These are phyloP conservation scores for Sweltsa coloradensis DNA, from an alignment of 1,140 invertebrate genomes.

Conservation along the genomic window DNA sequence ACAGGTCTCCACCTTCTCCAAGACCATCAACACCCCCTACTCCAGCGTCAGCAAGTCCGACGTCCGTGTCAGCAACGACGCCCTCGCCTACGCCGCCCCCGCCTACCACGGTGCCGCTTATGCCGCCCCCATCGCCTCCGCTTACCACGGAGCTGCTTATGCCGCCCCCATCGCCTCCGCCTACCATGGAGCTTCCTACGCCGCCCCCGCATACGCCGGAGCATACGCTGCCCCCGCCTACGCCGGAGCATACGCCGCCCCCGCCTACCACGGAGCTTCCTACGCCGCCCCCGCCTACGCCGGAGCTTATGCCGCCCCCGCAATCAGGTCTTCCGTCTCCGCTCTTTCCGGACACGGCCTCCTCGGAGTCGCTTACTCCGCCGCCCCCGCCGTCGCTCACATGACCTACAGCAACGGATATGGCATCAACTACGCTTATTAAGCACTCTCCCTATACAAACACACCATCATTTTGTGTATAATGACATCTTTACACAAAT, in stretches of 20 bases:
- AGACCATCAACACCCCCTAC: conserved; percentile 27
- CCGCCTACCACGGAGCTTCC: conserved; percentile 14
- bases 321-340: conserved; percentile 22
- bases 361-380: conserved; percentile 43
- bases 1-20: conserved; percentile 26
- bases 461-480: too few species aligned
- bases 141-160: conserved; percentile 16
- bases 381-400: conserved; percentile 50
- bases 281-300: conserved; percentile 18
- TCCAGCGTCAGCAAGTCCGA: conserved; percentile 28
- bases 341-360: conserved; percentile 23
- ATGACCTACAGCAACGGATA: conserved; percentile 45
- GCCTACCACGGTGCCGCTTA: conserved; percentile 17
- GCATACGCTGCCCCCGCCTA: conserved; percentile 14
- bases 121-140: conserved; percentile 14
- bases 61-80: conserved; percentile 28
- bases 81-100: conserved; percentile 18
- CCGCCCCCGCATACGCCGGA: conserved; percentile 16
- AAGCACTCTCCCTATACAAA: too few species aligned
- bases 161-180: conserved; percentile 13
- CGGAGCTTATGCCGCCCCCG: conserved; percentile 9
- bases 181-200: conserved; percentile 11
- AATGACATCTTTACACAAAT: too few species aligned
- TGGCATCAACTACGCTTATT: conserved; percentile 41
- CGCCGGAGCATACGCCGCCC: conserved; percentile 13